A percentile compares a stretch with the other conserved stretches of the same genome.
Evolutionary conservation across 2,888 invertebrate genomes (phyloP).

Genomic region (Melinaea menophilus): DNA sequence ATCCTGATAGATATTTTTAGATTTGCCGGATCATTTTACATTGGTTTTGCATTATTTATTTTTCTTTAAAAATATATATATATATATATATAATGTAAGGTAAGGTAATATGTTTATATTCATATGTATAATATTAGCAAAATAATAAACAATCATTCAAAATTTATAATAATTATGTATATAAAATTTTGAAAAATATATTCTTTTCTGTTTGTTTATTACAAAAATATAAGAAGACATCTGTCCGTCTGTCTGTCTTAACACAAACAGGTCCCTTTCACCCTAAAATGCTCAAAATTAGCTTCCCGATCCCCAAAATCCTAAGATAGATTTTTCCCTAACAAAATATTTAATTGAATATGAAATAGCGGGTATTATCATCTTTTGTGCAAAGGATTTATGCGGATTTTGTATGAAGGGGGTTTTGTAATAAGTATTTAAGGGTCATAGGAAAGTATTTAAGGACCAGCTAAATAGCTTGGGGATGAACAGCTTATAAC

Average conservation of each 20-base stretch:
- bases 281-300: constrained; percentile 41
- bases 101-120: no score
- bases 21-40: constrained; percentile 14
- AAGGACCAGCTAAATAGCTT: constrained; percentile 54
- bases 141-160: no score
- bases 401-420: constrained; percentile 57
- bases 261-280: background rate
- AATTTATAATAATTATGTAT: no score
- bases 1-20: constrained; percentile 36
- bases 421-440: constrained; percentile 59
- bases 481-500: constrained; percentile 44
- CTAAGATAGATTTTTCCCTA: constrained; percentile 75
- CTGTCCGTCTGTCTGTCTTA: no score
- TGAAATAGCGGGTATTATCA: constrained; percentile 78
- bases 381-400: constrained; percentile 73
- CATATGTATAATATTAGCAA: no score
- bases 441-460: constrained; percentile 69
- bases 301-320: constrained; percentile 51
- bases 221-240: no score
- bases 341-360: constrained; percentile 84
- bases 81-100: no score
- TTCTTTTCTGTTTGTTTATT: no score
- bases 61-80: constrained; percentile 1
- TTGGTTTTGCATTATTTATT: background rate
- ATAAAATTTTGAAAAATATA: no score